Conservation (phyloP, 2,797 vertebrate genomes). For the Scleropages formosus region DNA sequence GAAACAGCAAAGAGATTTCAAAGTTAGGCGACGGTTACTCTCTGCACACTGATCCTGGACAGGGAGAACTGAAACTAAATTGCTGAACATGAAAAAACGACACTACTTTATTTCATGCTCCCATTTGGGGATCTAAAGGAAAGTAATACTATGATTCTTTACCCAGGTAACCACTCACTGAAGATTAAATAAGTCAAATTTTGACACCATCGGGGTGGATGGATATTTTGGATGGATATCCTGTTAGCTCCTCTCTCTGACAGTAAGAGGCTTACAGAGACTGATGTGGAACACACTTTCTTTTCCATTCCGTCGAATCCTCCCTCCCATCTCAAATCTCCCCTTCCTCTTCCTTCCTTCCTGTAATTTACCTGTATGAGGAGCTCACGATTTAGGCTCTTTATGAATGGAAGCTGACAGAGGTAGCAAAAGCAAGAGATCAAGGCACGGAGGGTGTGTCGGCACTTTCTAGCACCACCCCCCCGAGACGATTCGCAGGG, state of each 20-base stretch:
- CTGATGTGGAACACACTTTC: conserved; percentile 67
- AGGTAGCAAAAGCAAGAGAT: conserved; percentile 60
- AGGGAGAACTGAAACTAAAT: not conserved
- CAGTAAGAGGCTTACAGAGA: conserved; percentile 77
- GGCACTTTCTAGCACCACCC: conserved; percentile 44
- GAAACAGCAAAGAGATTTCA: not conserved
- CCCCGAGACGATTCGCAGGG: conserved; percentile 50
- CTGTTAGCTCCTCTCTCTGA: conserved; percentile 73
- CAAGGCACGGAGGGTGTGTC: conserved; percentile 66
- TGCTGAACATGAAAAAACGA: not conserved
- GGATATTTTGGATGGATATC: conserved; percentile 72
- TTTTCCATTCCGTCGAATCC: conserved; percentile 65
- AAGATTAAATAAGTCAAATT: not conserved
- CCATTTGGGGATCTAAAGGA: conserved; percentile 40
- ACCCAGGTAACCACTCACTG: conserved; percentile 41
- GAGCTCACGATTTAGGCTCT: conserved; percentile 43
- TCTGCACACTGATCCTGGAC: not conserved
- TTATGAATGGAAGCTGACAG: conserved; percentile 53
- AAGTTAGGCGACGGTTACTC: not conserved
- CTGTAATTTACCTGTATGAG: conserved; percentile 68
- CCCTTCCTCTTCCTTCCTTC: conserved; percentile 29
- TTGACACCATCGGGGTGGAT: conserved; percentile 55
- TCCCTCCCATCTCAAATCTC: conserved; percentile 66
- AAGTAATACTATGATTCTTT: conserved; percentile 53
- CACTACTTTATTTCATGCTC: conserved; percentile 40